Evolutionary conservation across 2,888 invertebrate genomes (phyloP).

Genomic region (Aphelenchoides bicaudatus): DNA sequence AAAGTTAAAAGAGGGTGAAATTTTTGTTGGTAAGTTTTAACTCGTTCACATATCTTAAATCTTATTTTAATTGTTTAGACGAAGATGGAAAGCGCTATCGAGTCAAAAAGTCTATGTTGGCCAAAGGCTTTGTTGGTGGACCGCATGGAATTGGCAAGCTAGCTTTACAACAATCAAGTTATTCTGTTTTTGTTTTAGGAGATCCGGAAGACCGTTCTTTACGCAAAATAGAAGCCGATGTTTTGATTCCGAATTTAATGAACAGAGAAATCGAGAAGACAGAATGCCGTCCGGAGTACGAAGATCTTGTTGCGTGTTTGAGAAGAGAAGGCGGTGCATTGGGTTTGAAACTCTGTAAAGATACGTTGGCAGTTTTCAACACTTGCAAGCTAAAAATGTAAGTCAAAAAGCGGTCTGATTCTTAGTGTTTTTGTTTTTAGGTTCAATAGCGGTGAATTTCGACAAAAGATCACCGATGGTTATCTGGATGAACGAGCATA

Average conservation of each 20-base stretch:
- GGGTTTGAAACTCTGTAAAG: slow-evolving; percentile 47
- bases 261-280: slow-evolving; percentile 75
- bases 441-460: slow-evolving; percentile 52
- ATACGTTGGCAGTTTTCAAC: slow-evolving; percentile 47
- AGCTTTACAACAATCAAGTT: not conserved
- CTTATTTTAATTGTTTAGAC: too few species aligned
- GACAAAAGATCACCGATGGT: slow-evolving; percentile 50
- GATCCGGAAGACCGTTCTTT: slow-evolving; percentile 79
- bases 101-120: slow-evolving; percentile 54
- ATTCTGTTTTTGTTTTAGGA: slow-evolving; percentile 35
- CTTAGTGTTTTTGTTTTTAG: slow-evolving; percentile 31
- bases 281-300: slow-evolving; percentile 68
- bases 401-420: slow-evolving; percentile 15
- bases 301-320: slow-evolving; percentile 50
- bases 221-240: slow-evolving; percentile 80
- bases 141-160: slow-evolving; percentile 48
- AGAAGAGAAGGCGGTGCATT: slow-evolving; percentile 46
- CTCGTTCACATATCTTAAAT: too few species aligned
- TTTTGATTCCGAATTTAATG: slow-evolving; percentile 83
- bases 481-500: slow-evolving; percentile 43
- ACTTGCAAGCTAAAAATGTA: slow-evolving; percentile 54
- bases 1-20: slow-evolving; percentile 48
- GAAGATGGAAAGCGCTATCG: slow-evolving; percentile 54
- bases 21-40: slow-evolving; percentile 49
- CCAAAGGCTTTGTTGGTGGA: slow-evolving; percentile 46